phyloP scores from a whole-genome alignment of 2,888 invertebrate species.

The Andrena bicolor region DNA sequence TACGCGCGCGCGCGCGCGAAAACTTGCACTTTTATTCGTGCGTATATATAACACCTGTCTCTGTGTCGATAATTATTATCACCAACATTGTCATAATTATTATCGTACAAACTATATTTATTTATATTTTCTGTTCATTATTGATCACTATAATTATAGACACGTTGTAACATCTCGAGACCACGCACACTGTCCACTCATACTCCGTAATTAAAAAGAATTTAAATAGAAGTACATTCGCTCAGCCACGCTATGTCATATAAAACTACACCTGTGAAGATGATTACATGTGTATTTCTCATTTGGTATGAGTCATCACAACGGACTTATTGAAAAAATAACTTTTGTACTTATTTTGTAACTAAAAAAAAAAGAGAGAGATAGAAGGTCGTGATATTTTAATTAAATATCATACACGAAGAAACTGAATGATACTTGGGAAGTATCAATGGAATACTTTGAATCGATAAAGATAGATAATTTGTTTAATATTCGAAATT shows the following conservation, averaged over 20 bases:
- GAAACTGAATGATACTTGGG: constrained; percentile 62
- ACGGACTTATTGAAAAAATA: constrained; percentile 79
- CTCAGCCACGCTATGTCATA: constrained; percentile 50
- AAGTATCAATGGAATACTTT: constrained; percentile 72
- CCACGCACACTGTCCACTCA: constrained; percentile 66
- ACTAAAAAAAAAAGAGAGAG: constrained; percentile 67
- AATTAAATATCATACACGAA: constrained; percentile 68
- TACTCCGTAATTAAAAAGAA: constrained; percentile 70
- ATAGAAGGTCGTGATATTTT: constrained; percentile 29
- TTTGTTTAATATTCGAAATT: constrained; percentile 52
- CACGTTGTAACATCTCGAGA: constrained; percentile 67
- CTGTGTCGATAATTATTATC: constrained; percentile 77
- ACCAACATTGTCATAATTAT: constrained; percentile 66
- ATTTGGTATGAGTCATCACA: constrained; percentile 81
- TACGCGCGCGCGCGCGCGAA: constrained; percentile 42
- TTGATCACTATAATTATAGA: constrained; percentile 78
- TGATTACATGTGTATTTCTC: constrained; percentile 71
- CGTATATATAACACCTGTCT: constrained; percentile 59
- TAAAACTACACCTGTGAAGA: constrained; percentile 60
- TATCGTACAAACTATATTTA: constrained; percentile 71
- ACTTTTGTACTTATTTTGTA: constrained; percentile 80
- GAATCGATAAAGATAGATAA: constrained; percentile 64
- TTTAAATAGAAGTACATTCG: constrained; percentile 72
- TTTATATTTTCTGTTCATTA: constrained; percentile 70
- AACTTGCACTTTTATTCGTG: constrained; percentile 60